A percentile compares a stretch with the other conserved stretches of the same genome.
phyloP scores from a whole-genome alignment of 1,140 invertebrate species.

The Zaprionus tsacasi region DNA sequence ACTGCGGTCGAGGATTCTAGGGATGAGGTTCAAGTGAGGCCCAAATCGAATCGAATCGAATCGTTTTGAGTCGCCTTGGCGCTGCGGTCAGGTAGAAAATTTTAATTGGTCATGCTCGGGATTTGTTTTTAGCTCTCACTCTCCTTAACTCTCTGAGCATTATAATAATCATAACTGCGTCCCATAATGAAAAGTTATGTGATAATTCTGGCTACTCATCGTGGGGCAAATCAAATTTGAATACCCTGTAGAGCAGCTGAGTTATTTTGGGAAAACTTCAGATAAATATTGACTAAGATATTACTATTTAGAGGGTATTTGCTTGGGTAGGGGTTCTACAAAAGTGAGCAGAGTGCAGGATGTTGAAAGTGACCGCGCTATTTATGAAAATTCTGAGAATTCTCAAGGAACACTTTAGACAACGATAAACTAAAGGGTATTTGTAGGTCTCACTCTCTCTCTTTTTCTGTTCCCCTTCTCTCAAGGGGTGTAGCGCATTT shows the following conservation, averaged over 20 bases:
- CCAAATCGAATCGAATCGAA: slow-evolving; percentile 5
- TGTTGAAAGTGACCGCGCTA: not conserved
- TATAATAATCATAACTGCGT: slow-evolving; percentile 29
- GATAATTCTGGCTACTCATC: slow-evolving; percentile 57
- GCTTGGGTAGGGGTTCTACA: no score
- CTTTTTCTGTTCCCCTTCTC: not conserved
- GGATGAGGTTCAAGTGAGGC: slow-evolving; percentile 29
- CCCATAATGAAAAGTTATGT: slow-evolving; percentile 49
- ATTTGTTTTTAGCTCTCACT: slow-evolving; percentile 18
- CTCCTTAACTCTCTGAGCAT: slow-evolving; percentile 9
- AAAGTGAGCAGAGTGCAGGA: no score
- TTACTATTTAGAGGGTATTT: not conserved
- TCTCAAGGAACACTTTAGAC: not conserved
- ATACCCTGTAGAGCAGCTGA: slow-evolving; percentile 10
- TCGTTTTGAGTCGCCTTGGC: slow-evolving; percentile 7
- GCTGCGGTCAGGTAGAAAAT: slow-evolving; percentile 52
- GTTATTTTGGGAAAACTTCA: not conserved
- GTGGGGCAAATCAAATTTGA: slow-evolving; percentile 3
- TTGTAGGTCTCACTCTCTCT: no score
- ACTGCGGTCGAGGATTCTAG: slow-evolving; percentile 33
- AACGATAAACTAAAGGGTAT: slow-evolving; percentile 4
- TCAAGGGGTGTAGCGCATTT: slow-evolving; percentile 23
- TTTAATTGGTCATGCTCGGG: slow-evolving; percentile 49
- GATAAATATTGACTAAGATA: not conserved
- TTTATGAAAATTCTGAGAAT: not conserved